Percentiles rank a stretch among this genome's conserved stretches.
These are phyloP conservation scores for Setipinna tenuifilis DNA, from an alignment of 2,797 vertebrate genomes.

Conservation along the genomic window DNA sequence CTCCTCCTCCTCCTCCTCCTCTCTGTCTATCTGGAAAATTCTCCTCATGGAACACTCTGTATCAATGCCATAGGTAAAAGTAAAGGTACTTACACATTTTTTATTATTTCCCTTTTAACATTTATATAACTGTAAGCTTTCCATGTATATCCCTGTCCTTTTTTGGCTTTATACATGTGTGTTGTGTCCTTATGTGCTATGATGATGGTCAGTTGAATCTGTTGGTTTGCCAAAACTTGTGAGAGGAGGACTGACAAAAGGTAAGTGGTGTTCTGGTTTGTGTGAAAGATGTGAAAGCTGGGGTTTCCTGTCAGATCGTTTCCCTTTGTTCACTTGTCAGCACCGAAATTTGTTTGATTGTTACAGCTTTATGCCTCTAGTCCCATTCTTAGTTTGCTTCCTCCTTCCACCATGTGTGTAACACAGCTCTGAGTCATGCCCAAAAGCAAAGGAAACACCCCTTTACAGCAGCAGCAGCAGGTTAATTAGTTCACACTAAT, in stretches of 20 bases:
- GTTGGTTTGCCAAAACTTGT: conserved; percentile 20
- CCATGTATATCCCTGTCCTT: conserved; percentile 49
- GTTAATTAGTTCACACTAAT: background rate
- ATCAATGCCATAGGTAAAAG: conserved; percentile 91
- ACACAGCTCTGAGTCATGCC: background rate
- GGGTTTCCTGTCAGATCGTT: background rate
- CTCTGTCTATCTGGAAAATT: conserved; percentile 83
- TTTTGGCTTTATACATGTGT: conserved; percentile 53
- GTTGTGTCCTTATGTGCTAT: conserved; percentile 46
- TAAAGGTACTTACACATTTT: conserved; percentile 86
- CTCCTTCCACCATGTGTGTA: background rate
- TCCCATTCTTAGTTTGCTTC: background rate
- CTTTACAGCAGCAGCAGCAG: background rate
- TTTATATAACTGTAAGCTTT: conserved; percentile 38
- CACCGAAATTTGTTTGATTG: background rate
- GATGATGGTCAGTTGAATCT: conserved; percentile 32
- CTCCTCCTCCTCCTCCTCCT: conserved; percentile 54
- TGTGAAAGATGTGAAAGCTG: background rate
- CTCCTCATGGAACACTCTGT: conserved; percentile 89
- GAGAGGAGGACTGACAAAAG: conserved; percentile 5
- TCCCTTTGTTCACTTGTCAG: background rate
- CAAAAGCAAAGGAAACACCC: background rate
- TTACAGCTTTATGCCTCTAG: background rate
- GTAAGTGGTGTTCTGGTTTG: conserved; percentile 33
- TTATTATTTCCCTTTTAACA: conserved; percentile 62